phyloP scores from a whole-genome alignment of 2,888 invertebrate species.

The Panorpa germanica region DNA sequence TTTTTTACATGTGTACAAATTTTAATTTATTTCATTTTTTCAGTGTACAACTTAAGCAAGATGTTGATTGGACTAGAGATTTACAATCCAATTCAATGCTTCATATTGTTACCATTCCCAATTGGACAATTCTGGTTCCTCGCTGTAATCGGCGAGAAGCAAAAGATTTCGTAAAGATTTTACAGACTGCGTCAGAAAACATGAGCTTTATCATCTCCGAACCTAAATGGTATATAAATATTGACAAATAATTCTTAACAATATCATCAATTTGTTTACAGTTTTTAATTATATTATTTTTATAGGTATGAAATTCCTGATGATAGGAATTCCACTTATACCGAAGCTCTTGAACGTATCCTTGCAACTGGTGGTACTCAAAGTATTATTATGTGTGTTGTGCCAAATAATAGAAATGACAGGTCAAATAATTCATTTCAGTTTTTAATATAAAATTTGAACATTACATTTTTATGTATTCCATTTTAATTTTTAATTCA shows the following conservation, averaged over 20 bases:
- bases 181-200: slow-evolving; percentile 23
- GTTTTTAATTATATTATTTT: slow-evolving; percentile 7
- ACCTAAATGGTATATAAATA: slow-evolving; percentile 12
- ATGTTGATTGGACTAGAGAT: slow-evolving; percentile 61
- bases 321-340: slow-evolving; percentile 38
- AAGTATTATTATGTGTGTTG: slow-evolving; percentile 42
- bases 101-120: slow-evolving; percentile 16
- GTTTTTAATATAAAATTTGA: slow-evolving; percentile 6
- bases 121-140: slow-evolving; percentile 25
- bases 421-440: slow-evolving; percentile 26
- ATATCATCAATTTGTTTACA: slow-evolving; percentile 6
- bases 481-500: too few species aligned
- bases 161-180: slow-evolving; percentile 18
- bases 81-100: slow-evolving; percentile 33
- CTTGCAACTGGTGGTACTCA: slow-evolving; percentile 35
- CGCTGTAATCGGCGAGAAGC: slow-evolving; percentile 17
- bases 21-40: slow-evolving; percentile 6
- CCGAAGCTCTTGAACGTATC: slow-evolving; percentile 36
- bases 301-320: slow-evolving; percentile 26
- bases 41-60: slow-evolving; percentile 25
- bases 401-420: slow-evolving; percentile 49
- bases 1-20: too few species aligned
- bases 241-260: too few species aligned
- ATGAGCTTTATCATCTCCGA: slow-evolving; percentile 23
- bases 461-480: background rate